Conservation (phyloP, 1,140 invertebrate species). For the Drosophila erecta region DNA sequence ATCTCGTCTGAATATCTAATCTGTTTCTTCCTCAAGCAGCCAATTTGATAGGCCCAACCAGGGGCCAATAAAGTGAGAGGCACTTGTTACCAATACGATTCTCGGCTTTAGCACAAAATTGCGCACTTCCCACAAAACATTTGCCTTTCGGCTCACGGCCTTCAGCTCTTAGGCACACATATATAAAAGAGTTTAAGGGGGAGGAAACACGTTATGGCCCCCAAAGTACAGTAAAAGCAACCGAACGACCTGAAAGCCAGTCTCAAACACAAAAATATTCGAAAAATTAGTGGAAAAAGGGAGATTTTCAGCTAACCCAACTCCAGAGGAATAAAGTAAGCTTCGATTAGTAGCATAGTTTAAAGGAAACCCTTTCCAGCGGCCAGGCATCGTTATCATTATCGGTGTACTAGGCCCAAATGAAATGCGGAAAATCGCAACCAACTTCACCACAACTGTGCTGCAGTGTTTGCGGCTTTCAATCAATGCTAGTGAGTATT, state of each 20-base stretch:
- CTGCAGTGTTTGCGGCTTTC: constrained; percentile 34
- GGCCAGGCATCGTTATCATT: constrained; percentile 11
- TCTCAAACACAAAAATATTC: constrained; percentile 27
- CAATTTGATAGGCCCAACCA: constrained; percentile 37
- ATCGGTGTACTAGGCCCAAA: background rate
- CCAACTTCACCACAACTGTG: constrained; percentile 23
- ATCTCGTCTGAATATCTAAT: constrained; percentile 47
- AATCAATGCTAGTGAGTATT: constrained; percentile 6
- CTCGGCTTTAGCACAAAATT: constrained; percentile 34
- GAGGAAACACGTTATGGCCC: constrained; percentile 18
- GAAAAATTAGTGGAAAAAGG: constrained; percentile 21
- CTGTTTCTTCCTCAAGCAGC: constrained; percentile 28
- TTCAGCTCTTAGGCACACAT: constrained; percentile 3
- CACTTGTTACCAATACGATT: constrained; percentile 51
- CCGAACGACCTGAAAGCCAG: constrained; percentile 20
- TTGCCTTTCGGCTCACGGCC: constrained; percentile 51
- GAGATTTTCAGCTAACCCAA: constrained; percentile 25
- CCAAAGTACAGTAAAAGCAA: constrained; percentile 42
- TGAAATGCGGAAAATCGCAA: constrained; percentile 23
- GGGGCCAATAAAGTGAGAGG: constrained; percentile 41
- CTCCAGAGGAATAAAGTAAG: constrained; percentile 12
- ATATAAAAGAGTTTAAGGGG: background rate
- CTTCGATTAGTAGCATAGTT: constrained; percentile 4
- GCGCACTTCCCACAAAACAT: constrained; percentile 44
- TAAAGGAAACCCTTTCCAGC: constrained; percentile 43